phyloP scores from a whole-genome alignment of 2,797 vertebrate genomes.

The Falco berigora region DNA sequence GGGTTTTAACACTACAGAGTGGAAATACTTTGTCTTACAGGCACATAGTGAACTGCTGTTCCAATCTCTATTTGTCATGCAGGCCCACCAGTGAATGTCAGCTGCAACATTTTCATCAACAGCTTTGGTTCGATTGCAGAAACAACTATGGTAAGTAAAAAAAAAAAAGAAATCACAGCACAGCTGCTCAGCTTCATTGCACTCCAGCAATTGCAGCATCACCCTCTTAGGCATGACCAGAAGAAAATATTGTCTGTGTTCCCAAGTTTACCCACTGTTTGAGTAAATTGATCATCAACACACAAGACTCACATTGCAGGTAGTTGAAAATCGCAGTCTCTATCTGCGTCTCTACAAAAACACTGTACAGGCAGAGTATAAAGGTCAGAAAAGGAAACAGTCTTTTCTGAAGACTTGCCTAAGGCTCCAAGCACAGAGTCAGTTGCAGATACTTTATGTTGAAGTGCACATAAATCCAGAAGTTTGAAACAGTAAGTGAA shows the following conservation, averaged over 20 bases:
- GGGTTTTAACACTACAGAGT: not conserved
- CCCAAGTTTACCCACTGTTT: not conserved
- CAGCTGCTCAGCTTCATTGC: not conserved
- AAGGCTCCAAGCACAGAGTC: not conserved
- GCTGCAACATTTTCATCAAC: conserved; percentile 99
- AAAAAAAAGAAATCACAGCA: not conserved
- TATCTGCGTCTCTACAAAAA: not conserved
- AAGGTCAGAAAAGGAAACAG: not conserved
- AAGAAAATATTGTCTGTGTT: not conserved
- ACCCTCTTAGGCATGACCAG: not conserved
- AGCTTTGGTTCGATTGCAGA: conserved; percentile 98
- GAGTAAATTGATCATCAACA: not conserved
- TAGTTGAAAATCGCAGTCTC: not conserved
- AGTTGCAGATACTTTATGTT: not conserved
- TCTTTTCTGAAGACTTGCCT: not conserved
- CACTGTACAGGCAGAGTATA: not conserved
- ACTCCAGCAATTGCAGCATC: not conserved
- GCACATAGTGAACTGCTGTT: not conserved
- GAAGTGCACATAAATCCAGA: not conserved
- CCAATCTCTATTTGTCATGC: conserved; percentile 64
- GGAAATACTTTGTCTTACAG: not conserved
- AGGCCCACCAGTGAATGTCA: conserved; percentile 97
- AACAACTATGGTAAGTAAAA: conserved; percentile 93
- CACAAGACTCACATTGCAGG: accelerated
- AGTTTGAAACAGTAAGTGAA: not conserved